These are phyloP conservation scores for Lacanobia wlatinum DNA, from an alignment of 2,888 invertebrate genomes.

Conservation along the genomic window DNA sequence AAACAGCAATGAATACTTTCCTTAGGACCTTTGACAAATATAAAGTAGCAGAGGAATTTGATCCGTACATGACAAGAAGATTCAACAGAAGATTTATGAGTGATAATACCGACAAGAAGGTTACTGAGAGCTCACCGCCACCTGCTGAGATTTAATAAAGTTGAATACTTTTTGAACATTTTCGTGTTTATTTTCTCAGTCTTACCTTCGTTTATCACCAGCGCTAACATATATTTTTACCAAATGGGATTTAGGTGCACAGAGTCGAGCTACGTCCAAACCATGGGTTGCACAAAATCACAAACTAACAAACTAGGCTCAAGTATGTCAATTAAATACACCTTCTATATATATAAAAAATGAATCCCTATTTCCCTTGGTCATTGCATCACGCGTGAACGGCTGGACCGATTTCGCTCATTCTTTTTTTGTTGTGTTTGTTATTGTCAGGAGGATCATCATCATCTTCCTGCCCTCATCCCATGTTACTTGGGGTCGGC, in stretches of 20 bases:
- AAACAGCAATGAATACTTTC: constrained; percentile 81
- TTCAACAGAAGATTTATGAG: constrained; percentile 84
- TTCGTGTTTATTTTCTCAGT: constrained; percentile 14
- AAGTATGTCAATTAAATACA: neutral
- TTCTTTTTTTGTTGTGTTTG: too few species aligned
- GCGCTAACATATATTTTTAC: neutral
- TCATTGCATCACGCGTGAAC: too few species aligned
- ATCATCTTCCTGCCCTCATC: too few species aligned
- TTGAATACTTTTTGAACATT: neutral
- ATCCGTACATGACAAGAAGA: constrained; percentile 84
- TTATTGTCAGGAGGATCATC: too few species aligned
- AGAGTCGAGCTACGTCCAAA: too few species aligned
- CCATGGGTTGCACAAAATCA: too few species aligned
- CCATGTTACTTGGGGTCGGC: too few species aligned
- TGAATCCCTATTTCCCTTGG: too few species aligned
- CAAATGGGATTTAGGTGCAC: too few species aligned
- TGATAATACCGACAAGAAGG: constrained; percentile 40
- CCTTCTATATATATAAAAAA: too few species aligned
- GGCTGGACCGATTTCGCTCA: too few species aligned
- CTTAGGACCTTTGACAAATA: constrained; percentile 82
- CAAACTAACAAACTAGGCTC: too few species aligned
- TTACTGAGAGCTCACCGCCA: neutral
- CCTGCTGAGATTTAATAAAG: constrained; percentile 31
- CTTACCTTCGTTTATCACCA: neutral
- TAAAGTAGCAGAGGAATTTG: constrained; percentile 76